Base-by-base conservation (phyloP, 35 echinoderm and acorn worm genomes). In the Lytechinus pictus region DNA sequence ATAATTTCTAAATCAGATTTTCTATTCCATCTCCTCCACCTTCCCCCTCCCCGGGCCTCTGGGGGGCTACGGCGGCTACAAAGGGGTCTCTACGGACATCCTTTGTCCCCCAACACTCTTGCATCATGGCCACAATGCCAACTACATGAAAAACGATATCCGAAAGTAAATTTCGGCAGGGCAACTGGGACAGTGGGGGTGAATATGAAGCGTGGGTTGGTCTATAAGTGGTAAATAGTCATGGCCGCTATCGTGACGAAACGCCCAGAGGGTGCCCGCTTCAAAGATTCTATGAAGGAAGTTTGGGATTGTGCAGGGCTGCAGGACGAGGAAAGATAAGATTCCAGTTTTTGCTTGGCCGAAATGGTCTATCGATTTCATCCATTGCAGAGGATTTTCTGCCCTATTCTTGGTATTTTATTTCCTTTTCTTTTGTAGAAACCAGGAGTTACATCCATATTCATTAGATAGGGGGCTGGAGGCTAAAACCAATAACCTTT, bases 131-230 rank as follows among this genome's bases (percentile, higher is more conserved):
- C 28, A 90, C 44, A 90, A 90, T 33, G 88, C 88, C 88, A 90
- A 90, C 88, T 52, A 90, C 88, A 90, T 90, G 88, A 54, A 90
- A 90, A 54, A 90, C 52, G 88, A 90, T 90, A 90, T 90, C 88
- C 88, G 13, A 90, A 21, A 90, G 88, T 90, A 90, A 90, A 90
- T 90, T 13, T 90, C 52, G 88, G 52, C 24, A 54, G 88, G 66
- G 66, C 66, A 16, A 79, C 21, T 79, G 66, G 66, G 66, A 79
- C 66, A 79, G 66, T 79, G 66, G 66, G 33, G 19, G 19, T 58
- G 66, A 79, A 79, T 79, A 79, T 79, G 66, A 79, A 79, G 66
- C 66, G 66, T 79, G 66, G 66, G 19, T 14, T 24, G 21, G 66
- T 79, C 66, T 79, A 24, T 79, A 24, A 79, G 66, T 24, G 66